Percentiles rank a stretch among this genome's conserved stretches.
Evolutionary conservation across 2,888 invertebrate species (phyloP).

Genomic region (Eristalis tenax): DNA sequence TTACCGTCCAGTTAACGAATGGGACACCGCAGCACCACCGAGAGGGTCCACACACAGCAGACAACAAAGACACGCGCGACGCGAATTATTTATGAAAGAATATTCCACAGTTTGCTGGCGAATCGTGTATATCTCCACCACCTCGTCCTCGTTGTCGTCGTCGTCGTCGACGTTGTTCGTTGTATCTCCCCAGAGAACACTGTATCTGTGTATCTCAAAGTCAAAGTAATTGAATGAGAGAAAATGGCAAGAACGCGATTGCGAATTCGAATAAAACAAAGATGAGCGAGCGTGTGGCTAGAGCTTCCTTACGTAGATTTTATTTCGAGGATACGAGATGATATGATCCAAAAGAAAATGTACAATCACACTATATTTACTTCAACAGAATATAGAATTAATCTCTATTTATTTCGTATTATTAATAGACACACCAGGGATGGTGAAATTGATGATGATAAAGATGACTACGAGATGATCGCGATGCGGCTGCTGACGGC

Average conservation of each 20-base stretch:
- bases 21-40: conserved; percentile 17
- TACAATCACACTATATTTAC: conserved; percentile 13
- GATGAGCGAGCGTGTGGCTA: conserved; percentile 27
- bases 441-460: conserved; percentile 44
- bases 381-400: conserved; percentile 8
- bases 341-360: neutral
- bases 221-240: conserved; percentile 69
- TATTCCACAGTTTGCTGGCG: conserved; percentile 40
- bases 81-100: conserved; percentile 59
- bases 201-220: conserved; percentile 64
- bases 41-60: conserved; percentile 8
- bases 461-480: conserved; percentile 32
- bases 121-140: conserved; percentile 15
- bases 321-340: neutral
- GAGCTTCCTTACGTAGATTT: neutral
- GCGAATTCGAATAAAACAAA: conserved; percentile 36
- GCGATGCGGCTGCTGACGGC: conserved; percentile 29
- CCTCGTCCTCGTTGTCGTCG: conserved; percentile 1
- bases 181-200: conserved; percentile 29
- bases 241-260: conserved; percentile 59
- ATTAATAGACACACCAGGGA: conserved; percentile 64
- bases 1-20: conserved; percentile 36
- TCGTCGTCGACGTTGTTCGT: conserved; percentile 23
- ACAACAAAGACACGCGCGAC: conserved; percentile 66
- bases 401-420: conserved; percentile 29